A percentile compares a stretch with the other conserved stretches of the same genome.
Evolutionary conservation across 2,888 invertebrate species (phyloP).

Genomic region (Hydrotaea diabolus): DNA sequence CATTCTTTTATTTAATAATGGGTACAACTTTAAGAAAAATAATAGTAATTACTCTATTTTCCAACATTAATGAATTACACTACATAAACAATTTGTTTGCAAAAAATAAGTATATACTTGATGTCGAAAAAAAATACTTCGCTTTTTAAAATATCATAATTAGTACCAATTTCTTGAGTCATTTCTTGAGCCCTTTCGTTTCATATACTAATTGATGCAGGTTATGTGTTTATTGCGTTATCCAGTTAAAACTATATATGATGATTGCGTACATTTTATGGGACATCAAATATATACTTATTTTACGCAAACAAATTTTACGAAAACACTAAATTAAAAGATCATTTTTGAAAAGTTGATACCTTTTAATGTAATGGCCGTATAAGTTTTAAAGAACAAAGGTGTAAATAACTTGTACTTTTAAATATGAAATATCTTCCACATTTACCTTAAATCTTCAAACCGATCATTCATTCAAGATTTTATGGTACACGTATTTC

Average conservation of each 20-base stretch:
- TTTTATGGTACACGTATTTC: background rate
- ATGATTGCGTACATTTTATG: background rate
- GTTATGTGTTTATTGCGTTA: background rate
- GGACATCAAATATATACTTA: conserved; percentile 40
- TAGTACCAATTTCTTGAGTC: background rate
- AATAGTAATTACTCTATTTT: conserved; percentile 1
- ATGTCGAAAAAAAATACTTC: conserved; percentile 19
- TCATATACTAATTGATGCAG: background rate
- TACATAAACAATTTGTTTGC: conserved; percentile 14
- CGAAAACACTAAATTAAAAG: conserved; percentile 10
- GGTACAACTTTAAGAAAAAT: background rate
- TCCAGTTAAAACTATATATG: background rate
- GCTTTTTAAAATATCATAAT: background rate
- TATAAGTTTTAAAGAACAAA: background rate
- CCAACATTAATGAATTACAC: background rate
- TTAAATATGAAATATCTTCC: conserved; percentile 6
- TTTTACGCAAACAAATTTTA: conserved; percentile 29
- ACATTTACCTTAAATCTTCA: conserved; percentile 33
- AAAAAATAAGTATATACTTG: conserved; percentile 37
- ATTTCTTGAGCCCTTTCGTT: background rate
- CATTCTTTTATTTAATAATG: background rate
- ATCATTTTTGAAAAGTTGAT: background rate
- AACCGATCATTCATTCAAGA: background rate
- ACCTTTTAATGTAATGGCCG: background rate
- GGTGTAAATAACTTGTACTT: conserved; percentile 15